Evolutionary conservation across 64 coral and sea anemone genomes (phyloP).

Genomic region (Stylophora pistillata): DNA sequence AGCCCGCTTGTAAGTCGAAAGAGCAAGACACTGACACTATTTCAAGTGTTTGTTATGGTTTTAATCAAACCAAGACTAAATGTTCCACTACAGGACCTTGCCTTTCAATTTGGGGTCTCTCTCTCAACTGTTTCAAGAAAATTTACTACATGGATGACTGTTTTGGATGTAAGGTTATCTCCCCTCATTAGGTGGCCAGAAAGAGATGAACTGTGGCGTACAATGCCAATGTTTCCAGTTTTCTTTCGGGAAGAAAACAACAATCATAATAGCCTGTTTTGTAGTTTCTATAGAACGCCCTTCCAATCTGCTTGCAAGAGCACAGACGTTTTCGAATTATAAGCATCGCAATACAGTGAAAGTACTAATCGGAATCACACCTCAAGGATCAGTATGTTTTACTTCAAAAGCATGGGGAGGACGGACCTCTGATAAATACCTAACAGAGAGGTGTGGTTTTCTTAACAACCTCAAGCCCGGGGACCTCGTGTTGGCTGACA

Average conservation of each 20-base stretch:
- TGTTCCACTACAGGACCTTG: conserved; percentile 36
- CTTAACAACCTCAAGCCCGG: background rate
- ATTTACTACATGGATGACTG: background rate
- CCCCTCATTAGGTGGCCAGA: background rate
- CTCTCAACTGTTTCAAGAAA: conserved; percentile 6
- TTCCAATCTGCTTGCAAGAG: background rate
- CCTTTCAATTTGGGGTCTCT: conserved; percentile 7
- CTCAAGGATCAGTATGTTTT: background rate
- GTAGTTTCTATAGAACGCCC: background rate
- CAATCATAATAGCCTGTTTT: background rate
- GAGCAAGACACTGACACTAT: conserved; percentile 23
- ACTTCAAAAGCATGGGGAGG: background rate
- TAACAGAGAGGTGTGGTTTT: no score
- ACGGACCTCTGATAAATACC: background rate
- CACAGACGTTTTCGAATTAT: background rate
- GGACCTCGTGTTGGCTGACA: no score
- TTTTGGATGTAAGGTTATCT: background rate
- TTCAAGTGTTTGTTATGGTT: conserved; percentile 26
- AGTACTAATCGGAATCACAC: background rate
- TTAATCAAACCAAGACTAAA: conserved; percentile 10
- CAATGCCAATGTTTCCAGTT: background rate
- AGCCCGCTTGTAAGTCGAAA: conserved; percentile 15
- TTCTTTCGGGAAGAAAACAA: background rate
- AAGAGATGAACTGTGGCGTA: background rate
- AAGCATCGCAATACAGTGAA: background rate